Evolutionary conservation across 1,140 invertebrate genomes (phyloP), one percentile per base, ranked within the genome.

Genomic region (Drosophila orosa): DNA sequence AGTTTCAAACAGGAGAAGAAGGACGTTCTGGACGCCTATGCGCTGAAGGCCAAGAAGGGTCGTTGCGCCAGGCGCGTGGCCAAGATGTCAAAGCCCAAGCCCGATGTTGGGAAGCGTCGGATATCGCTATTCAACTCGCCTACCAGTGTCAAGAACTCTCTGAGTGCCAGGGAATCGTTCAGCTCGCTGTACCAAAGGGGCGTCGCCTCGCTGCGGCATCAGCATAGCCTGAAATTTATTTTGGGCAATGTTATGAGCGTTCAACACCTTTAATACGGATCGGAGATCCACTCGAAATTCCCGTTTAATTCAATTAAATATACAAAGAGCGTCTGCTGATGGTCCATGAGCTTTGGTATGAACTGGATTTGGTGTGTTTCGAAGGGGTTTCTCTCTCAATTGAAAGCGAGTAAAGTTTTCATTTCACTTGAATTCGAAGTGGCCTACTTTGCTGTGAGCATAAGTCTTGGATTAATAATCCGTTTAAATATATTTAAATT

Each of bases 11-110:
- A 42, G 13, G 19, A 25, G 61, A 33, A 40, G n/a, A 50, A 35
- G 35, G 65, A 66, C 5, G 5, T 47, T 5, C 6, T 19, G 0
- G 60, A 67, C 8, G 15, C 25, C 42, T 66, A 27, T n/a, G 13
- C 29, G 4, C 1, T 0, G 9, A 39, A 66, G 22, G 65, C 65
- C 22, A 42, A 35, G 29, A 27, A 52, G 61, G 15, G 22, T 13
- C 45, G 65, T 0, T 68, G 65, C 33, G 45, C 37, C 27, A 40
- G 61, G n/a, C 27, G 65, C 3, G 2, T 42, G 0, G 17, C 17
- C 7, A 66, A 22, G 29, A 66, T 66, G 65, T 22, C 5, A 3
- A 61, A 19, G 25, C 12, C 19, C 3, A 61, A 24, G 13, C 0
- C 12, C 24, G 24, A 48, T 5, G 1, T 0, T 6, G 0, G 3